Base-by-base conservation (phyloP, 1,140 invertebrate genomes). In the Tetramorium parvispinum region DNA sequence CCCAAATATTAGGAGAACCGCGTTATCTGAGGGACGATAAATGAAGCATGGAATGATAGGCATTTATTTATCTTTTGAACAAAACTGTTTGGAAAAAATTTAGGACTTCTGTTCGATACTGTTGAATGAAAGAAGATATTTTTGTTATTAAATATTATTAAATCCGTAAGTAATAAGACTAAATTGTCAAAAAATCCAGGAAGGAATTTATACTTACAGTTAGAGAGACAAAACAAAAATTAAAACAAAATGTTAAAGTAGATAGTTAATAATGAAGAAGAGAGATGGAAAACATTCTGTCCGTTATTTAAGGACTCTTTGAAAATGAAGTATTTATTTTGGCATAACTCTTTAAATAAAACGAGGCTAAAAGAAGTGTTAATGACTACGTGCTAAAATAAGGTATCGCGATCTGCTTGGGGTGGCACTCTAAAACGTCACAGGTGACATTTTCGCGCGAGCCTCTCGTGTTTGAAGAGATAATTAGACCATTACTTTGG, bases 1-100 rank as follows among this genome's bases (percentile, higher is more conserved):
- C 88, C 86, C 77, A 89, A 91, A 91, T 91, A 81, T 55, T 49
- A 85, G n/a, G 13, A 63, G 27, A 27, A n/a, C 11, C 11, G 16
- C 46, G 16, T 63, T 63, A n/a, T 43, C n/a, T 2, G 49, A 21
- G 32, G 6, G 21, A 82, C 16, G 21, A 57, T 46, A 8, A 13
- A 51, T 13, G 21, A 57, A 11, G 13, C 40, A 10, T 5, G n/a
- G 11, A 27, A 70, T 11, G 5, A 21, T 11, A 10, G 5, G 7
- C 16, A 46, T 6, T 55, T n/a, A 16, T 65, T 43, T 46, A 13
- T 63, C 40, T 66, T 18, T 32, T 51, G 11, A 4, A 13, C 16
- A 51, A 3, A 49, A 46, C 13, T 16, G 40, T 37, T 66, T 7
- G 10, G 10, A 11, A 59, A 11, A 76, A 76, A 59, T 43, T 24